These are phyloP conservation scores for Manis javanica DNA, from an alignment of 2,797 vertebrate genomes.

Conservation along the genomic window DNA sequence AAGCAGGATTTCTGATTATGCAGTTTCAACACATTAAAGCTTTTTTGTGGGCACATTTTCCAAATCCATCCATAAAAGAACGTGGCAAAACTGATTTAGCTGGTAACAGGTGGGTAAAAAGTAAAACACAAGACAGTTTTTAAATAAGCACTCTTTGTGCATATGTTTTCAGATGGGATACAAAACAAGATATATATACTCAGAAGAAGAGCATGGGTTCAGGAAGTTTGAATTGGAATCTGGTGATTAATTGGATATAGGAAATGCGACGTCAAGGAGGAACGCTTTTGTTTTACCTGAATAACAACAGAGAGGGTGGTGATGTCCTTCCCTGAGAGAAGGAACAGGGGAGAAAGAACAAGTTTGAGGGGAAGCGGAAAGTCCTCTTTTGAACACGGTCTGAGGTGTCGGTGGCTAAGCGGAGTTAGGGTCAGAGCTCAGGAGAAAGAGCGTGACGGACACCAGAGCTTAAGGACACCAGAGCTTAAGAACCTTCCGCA, in stretches of 20 bases:
- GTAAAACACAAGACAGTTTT: neutral
- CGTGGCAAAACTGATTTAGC: neutral
- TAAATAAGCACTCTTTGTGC: neutral
- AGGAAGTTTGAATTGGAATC: neutral
- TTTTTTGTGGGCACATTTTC: neutral
- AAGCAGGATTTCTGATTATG: neutral
- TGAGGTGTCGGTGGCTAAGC: neutral
- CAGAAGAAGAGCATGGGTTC: neutral
- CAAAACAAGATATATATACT: neutral
- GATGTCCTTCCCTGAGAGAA: neutral
- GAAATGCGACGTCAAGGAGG: neutral
- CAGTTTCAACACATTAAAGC: neutral
- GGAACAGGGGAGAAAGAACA: neutral
- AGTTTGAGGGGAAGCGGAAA: neutral
- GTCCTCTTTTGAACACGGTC: neutral
- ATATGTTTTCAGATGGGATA: neutral
- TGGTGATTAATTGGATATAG: neutral
- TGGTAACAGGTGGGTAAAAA: neutral
- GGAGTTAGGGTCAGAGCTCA: neutral
- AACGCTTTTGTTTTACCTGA: neutral
- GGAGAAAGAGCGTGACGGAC: neutral
- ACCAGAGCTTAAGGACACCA: no score
- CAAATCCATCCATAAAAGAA: neutral
- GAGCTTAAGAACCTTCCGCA: neutral
- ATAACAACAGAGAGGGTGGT: neutral